Evolutionary conservation across 2,797 vertebrate genomes (phyloP).

Genomic region (Loriculus beryllinus): DNA sequence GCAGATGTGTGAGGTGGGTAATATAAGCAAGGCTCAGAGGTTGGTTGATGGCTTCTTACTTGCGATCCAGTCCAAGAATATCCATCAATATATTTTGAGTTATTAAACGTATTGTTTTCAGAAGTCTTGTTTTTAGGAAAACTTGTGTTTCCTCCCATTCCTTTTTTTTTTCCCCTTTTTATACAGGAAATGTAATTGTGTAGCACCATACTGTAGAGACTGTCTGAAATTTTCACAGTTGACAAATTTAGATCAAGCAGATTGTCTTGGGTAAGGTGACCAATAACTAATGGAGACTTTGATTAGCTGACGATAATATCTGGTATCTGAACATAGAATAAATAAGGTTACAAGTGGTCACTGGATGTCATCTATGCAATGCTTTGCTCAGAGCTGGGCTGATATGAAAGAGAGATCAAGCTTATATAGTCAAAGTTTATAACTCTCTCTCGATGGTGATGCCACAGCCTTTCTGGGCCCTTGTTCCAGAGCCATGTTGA

Average conservation of each 20-base stretch:
- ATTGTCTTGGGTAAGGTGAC: background rate
- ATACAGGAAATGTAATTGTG: background rate
- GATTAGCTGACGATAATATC: background rate
- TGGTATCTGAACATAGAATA: background rate
- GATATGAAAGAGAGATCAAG: background rate
- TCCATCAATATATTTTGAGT: background rate
- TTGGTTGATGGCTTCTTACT: background rate
- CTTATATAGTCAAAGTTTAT: background rate
- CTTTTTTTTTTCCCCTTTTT: background rate
- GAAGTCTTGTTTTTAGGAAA: background rate
- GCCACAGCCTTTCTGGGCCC: background rate
- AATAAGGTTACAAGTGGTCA: background rate
- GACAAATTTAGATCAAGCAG: background rate
- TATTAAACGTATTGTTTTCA: background rate
- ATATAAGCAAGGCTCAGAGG: background rate
- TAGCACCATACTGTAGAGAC: background rate
- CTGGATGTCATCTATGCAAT: background rate
- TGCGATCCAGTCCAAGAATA: background rate
- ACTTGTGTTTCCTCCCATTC: background rate
- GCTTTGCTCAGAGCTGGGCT: background rate
- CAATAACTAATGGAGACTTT: background rate
- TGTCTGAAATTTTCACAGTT: background rate
- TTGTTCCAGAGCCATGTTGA: background rate
- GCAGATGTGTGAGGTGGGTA: background rate
- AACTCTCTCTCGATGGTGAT: background rate